A percentile compares a stretch with the other conserved stretches of the same genome.
These are phyloP conservation scores for Xyliphius kryptos DNA, from an alignment of 2,113 vertebrate genomes.

Conservation along the genomic window DNA sequence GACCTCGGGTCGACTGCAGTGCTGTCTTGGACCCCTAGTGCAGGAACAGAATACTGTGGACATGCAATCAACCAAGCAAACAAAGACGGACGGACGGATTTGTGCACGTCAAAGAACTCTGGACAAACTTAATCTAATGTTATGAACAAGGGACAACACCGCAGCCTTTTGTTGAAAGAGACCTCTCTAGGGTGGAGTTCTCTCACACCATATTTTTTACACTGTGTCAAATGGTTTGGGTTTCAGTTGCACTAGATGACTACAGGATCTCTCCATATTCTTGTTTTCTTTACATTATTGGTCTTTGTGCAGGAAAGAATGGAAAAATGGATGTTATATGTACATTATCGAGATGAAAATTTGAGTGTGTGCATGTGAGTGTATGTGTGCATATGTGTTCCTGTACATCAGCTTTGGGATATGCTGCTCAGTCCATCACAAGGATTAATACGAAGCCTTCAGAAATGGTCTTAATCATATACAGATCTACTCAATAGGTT, in stretches of 20 bases:
- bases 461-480: constrained; percentile 9
- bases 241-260: constrained; percentile 92
- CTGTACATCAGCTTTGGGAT: constrained; percentile 29
- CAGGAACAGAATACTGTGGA: constrained; percentile 60
- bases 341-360: constrained; percentile 28
- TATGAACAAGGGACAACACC: constrained; percentile 58
- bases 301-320: constrained; percentile 53
- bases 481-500: constrained; percentile 16
- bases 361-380: no score
- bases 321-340: constrained; percentile 41
- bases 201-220: constrained; percentile 97
- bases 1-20: constrained; percentile 46
- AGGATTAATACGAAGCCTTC: constrained; percentile 25
- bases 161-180: constrained; percentile 85
- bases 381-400: constrained; percentile 36
- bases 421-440: constrained; percentile 39
- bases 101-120: constrained; percentile 45
- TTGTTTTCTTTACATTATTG: constrained; percentile 55
- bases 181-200: constrained; percentile 83
- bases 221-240: constrained; percentile 92
- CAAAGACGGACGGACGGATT: constrained; percentile 46
- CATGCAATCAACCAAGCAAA: constrained; percentile 64
- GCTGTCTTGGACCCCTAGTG: constrained; percentile 60
- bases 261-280: constrained; percentile 76
- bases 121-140: constrained; percentile 38